phyloP scores from a whole-genome alignment of 2,888 invertebrate species.

The Isotomurus palustris region DNA sequence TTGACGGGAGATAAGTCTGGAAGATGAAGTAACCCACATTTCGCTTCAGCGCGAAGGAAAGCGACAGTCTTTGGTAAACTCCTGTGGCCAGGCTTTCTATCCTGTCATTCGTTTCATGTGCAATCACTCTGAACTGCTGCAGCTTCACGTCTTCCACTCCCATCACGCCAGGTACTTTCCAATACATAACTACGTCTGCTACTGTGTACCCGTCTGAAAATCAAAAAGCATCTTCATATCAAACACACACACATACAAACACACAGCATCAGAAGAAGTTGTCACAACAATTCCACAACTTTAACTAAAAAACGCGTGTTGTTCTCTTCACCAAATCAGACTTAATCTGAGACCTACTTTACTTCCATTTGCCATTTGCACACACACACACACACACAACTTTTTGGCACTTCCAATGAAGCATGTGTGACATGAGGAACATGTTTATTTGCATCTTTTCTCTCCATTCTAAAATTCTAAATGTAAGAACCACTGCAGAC shows the following conservation, averaged over 20 bases:
- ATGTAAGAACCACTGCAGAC: no score
- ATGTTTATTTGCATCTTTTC: no score
- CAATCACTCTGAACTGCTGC: conserved; percentile 56
- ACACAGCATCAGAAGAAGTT: no score
- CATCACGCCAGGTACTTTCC: conserved; percentile 53
- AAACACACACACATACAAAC: no score
- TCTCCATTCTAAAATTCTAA: no score
- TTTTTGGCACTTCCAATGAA: conserved; percentile 3
- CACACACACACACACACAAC: no score
- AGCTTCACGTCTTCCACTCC: conserved; percentile 55
- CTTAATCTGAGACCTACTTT: not conserved
- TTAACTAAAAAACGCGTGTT: not conserved
- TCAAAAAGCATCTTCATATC: no score
- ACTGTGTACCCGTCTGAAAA: conserved; percentile 56
- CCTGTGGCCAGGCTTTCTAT: conserved; percentile 56
- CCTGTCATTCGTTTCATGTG: conserved; percentile 54
- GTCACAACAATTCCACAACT: no score
- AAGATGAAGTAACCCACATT: conserved; percentile 60
- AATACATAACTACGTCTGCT: conserved; percentile 57
- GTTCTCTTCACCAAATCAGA: not conserved
- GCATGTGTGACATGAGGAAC: no score
- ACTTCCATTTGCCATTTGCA: no score
- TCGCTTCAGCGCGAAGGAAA: conserved; percentile 55
- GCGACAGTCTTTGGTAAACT: conserved; percentile 55
- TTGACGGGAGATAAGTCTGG: conserved; percentile 56